phyloP scores from a whole-genome alignment of 2,113 vertebrate genomes.

The Apteryx mantelli region DNA sequence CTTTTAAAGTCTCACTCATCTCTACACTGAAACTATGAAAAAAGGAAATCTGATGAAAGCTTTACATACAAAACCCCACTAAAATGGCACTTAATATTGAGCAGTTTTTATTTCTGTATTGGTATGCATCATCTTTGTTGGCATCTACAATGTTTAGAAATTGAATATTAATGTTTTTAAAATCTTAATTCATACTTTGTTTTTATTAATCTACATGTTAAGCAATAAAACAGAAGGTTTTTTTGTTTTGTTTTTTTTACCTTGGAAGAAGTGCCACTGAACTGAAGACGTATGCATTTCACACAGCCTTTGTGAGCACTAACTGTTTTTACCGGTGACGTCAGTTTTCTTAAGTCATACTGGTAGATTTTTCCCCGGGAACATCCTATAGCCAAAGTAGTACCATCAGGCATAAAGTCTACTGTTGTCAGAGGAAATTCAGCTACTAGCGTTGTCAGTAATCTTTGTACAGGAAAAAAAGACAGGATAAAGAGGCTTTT shows the following conservation, averaged over 20 bases:
- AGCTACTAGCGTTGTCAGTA: conserved; percentile 86
- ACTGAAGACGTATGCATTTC: conserved; percentile 91
- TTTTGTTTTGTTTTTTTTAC: conserved; percentile 62
- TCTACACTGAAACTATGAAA: neutral
- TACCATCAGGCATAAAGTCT: conserved; percentile 92
- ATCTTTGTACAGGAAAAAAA: conserved; percentile 58
- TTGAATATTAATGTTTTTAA: neutral
- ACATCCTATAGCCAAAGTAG: conserved; percentile 89
- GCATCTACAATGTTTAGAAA: neutral
- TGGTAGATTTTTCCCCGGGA: conserved; percentile 93
- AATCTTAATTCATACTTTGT: neutral
- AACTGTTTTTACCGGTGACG: conserved; percentile 85
- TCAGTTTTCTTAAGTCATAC: conserved; percentile 94
- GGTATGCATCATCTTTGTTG: neutral
- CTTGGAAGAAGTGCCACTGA: conserved; percentile 80
- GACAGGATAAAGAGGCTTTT: neutral
- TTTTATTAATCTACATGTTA: neutral
- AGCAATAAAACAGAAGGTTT: neutral
- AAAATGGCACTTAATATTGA: neutral
- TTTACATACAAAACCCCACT: neutral
- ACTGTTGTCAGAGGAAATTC: conserved; percentile 92
- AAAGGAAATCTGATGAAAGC: neutral
- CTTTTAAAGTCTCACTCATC: neutral
- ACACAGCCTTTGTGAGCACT: conserved; percentile 94
- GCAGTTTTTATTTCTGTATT: neutral